A percentile compares a stretch with the other conserved stretches of the same genome.
phyloP scores from a whole-genome alignment of 2,888 invertebrate species.

The Agrochola litura region DNA sequence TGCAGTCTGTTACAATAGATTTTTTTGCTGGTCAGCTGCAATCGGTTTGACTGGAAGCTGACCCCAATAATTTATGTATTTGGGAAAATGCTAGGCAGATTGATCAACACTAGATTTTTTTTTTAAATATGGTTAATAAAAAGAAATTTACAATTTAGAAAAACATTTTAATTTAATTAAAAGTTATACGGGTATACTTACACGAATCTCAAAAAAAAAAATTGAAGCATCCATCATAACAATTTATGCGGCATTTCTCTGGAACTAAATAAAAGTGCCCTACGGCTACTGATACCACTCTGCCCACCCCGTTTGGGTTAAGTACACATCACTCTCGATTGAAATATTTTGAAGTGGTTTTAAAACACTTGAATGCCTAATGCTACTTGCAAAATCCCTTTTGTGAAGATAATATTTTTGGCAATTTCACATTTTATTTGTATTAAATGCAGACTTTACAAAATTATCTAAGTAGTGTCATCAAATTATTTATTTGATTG shows the following conservation, averaged over 20 bases:
- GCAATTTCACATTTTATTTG: background rate
- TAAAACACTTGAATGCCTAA: conserved; percentile 67
- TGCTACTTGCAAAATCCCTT: conserved; percentile 1
- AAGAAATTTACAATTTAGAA: background rate
- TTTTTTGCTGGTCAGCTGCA: background rate
- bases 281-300: conserved; percentile 76
- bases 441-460: background rate
- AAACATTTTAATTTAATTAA: background rate
- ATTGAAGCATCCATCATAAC: conserved; percentile 24
- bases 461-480: background rate
- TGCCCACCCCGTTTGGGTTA: conserved; percentile 66
- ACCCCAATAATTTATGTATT: too few relatives aligned
- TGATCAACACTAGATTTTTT: background rate
- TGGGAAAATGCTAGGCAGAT: too few relatives aligned
- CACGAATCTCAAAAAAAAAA: conserved; percentile 6
- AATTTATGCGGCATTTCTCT: conserved; percentile 50
- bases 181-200: conserved; percentile 10
- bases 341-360: conserved; percentile 70
- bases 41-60: too few relatives aligned
- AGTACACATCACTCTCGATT: conserved; percentile 61
- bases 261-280: conserved; percentile 70
- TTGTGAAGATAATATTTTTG: background rate
- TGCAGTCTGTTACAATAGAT: background rate
- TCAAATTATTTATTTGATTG: too few relatives aligned
- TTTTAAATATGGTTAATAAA: background rate